Conservation (phyloP, 1,140 invertebrate species). For the Aplysia californica region DNA sequence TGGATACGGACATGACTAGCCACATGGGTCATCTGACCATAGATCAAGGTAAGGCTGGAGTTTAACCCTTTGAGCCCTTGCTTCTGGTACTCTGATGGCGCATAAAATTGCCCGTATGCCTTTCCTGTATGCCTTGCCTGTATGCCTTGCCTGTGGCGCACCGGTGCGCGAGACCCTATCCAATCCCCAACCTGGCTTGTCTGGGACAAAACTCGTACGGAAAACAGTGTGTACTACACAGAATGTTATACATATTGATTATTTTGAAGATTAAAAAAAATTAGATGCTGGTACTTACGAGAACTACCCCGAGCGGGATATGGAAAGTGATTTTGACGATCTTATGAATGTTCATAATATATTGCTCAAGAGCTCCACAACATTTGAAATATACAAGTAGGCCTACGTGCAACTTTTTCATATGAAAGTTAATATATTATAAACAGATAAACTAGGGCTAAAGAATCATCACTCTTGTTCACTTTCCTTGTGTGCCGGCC, state of each 20-base stretch:
- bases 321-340: no score
- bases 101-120: background rate
- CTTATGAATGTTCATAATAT: no score
- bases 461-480: background rate
- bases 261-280: no score
- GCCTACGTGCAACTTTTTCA: no score
- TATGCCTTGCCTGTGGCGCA: background rate
- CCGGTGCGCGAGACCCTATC: background rate
- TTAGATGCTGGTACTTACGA: background rate
- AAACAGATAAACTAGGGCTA: background rate
- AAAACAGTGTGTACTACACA: no score
- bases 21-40: constrained; percentile 76
- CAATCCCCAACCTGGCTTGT: no score
- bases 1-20: constrained; percentile 79
- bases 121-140: background rate
- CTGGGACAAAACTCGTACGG: no score
- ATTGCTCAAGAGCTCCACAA: no score
- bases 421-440: no score
- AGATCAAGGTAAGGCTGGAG: constrained; percentile 73
- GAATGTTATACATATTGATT: background rate
- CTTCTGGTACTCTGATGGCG: background rate
- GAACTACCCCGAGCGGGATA: no score
- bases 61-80: background rate
- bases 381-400: no score
- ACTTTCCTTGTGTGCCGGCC: background rate